Evolutionary conservation across 2,888 invertebrate species (phyloP), one percentile per base, ranked within the genome.

Genomic region (Galerucella nymphaeae): DNA sequence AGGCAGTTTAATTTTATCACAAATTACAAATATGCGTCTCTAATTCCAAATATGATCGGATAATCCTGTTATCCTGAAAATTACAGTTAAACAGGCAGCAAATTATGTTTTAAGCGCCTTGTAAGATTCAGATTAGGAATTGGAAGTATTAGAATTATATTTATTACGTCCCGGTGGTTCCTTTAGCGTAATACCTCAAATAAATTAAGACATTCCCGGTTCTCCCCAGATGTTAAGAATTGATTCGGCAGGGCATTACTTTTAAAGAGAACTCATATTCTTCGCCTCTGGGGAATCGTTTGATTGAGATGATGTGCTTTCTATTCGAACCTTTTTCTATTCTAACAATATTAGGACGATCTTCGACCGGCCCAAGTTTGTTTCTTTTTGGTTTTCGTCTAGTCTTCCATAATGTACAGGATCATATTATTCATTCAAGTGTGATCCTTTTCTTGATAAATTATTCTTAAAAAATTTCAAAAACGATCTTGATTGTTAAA

Each of bases 281-380:
- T 57, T 58, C 66, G 58, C 70, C 70, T 30, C 73, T 30, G 16
- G 70, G 70, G 73, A 66, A 62, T 63, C 66, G 66, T 73, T 73
- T 66, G 66, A 66, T 70, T 70, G 50, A 73, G 63, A 62, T 70
- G 66, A 73, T 70, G 63, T 70, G 66, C 70, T 66, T 72, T 70
- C 70, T 66, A 62, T 73, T 62, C 62, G 53, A 48, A 18, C 69
- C 53, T 69, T 69, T 69, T 69, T 62, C 62, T 69, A 62, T 61
- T 69, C 62, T 53, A 50, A 23, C 50, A 62, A 53, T 69, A 42
- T 68, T 68, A 68, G 68, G 38, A 68, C 61, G 61, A 41, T 58
- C 58, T 59, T 48, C 14, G 59, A 38, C 30, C n/a, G 30, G 50
- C 50, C 9, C 30, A 42, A 4, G 23, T 13, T 53, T 53, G 6